Percentiles rank a stretch among this genome's conserved stretches.
Evolutionary conservation across 1,140 invertebrate species (phyloP).

Genomic region (Cydia pomonella): DNA sequence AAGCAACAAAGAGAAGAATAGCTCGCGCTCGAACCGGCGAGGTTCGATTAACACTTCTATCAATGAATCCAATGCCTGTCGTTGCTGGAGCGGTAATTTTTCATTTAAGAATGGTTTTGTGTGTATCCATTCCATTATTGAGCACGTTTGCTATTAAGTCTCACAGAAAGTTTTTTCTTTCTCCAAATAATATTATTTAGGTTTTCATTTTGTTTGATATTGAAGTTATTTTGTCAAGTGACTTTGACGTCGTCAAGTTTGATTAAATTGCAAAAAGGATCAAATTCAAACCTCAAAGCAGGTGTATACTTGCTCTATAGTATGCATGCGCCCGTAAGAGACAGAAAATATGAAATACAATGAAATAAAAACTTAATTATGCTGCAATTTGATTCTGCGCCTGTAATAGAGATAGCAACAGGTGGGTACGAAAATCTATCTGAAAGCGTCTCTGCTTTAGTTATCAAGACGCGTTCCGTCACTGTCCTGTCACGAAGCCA

Average conservation of each 20-base stretch:
- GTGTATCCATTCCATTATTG: conserved; percentile 19
- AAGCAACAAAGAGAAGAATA: conserved; percentile 53
- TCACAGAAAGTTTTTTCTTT: background rate
- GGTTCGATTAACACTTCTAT: conserved; percentile 57
- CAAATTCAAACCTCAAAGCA: too few species aligned
- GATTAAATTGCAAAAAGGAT: background rate
- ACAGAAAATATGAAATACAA: too few species aligned
- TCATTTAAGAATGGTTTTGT: conserved; percentile 41
- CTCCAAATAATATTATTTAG: background rate
- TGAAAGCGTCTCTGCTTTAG: too few species aligned
- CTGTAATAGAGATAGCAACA: too few species aligned
- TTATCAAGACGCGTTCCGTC: background rate
- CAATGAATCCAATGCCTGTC: conserved; percentile 46
- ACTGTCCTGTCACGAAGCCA: background rate
- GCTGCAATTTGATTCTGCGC: too few species aligned
- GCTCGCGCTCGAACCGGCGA: conserved; percentile 48
- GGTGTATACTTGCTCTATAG: too few species aligned
- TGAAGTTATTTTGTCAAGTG: background rate
- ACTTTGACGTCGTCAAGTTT: background rate
- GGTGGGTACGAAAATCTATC: too few species aligned
- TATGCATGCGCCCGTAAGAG: too few species aligned
- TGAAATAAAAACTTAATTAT: too few species aligned
- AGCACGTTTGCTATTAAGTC: conserved; percentile 3
- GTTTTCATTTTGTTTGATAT: background rate
- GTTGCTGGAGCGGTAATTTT: conserved; percentile 46